A percentile compares a stretch with the other conserved stretches of the same genome.
Conservation (phyloP, 2,888 invertebrate genomes). For the Clepsis dumicolana region DNA sequence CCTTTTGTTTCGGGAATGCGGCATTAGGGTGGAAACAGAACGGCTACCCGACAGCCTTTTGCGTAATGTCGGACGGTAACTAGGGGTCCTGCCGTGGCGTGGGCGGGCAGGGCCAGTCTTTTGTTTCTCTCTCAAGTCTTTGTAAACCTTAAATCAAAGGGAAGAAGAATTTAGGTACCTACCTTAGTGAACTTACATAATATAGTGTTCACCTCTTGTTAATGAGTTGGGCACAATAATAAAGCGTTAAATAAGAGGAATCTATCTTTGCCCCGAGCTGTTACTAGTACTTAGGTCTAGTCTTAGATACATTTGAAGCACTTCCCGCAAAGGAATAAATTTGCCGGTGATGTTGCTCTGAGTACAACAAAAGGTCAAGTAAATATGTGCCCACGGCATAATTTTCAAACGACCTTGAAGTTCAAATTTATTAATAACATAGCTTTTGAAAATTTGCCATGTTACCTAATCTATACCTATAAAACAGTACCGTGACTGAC, state of each 20-base stretch:
- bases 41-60: background rate
- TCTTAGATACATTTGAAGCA: background rate
- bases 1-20: constrained; percentile 35
- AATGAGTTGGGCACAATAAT: background rate
- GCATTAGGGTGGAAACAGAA: constrained; percentile 22
- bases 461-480: too few relatives aligned
- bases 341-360: constrained; percentile 1
- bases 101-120: constrained; percentile 12
- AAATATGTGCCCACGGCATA: background rate
- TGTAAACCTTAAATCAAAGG: background rate
- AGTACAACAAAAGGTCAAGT: constrained; percentile 1
- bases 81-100: constrained; percentile 17
- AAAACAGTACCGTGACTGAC: too few relatives aligned
- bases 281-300: too few relatives aligned
- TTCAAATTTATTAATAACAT: background rate
- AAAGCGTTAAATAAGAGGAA: background rate
- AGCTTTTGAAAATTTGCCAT: too few relatives aligned
- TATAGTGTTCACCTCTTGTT: background rate
- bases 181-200: background rate
- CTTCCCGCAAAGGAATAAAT: background rate
- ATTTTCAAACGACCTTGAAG: background rate
- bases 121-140: constrained; percentile 12
- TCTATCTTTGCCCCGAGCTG: background rate
- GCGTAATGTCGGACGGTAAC: constrained; percentile 14
- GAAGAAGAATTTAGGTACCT: background rate